These are phyloP conservation scores for Thripadectes ignobilis DNA, from an alignment of 2,797 vertebrate genomes.

Conservation along the genomic window DNA sequence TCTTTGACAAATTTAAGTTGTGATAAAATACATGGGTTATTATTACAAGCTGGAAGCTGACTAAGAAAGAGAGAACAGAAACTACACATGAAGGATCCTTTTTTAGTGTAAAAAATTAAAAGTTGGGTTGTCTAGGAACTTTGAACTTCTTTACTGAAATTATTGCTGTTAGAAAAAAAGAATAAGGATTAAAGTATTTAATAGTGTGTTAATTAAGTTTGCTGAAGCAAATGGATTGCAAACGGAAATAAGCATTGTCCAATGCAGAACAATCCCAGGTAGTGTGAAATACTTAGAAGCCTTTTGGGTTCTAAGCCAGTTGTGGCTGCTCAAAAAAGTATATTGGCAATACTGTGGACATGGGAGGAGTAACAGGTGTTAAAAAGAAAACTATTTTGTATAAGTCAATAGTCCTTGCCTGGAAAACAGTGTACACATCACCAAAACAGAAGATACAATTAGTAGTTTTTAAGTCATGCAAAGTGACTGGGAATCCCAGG, in stretches of 20 bases:
- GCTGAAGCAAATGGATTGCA: rapidly evolving
- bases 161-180: background rate
- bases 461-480: background rate
- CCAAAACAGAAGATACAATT: background rate
- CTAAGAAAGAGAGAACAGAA: background rate
- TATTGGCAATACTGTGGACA: background rate
- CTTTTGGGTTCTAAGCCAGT: background rate
- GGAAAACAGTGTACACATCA: background rate
- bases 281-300: background rate
- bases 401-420: background rate
- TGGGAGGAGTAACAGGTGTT: background rate
- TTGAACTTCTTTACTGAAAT: background rate
- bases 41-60: background rate
- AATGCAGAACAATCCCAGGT: background rate
- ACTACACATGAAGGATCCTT: background rate
- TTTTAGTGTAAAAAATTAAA: background rate
- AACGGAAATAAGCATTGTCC: background rate
- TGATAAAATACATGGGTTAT: background rate
- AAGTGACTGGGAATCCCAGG: background rate
- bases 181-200: background rate
- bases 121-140: background rate
- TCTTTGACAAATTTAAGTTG: background rate
- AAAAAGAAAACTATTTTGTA: background rate
- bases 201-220: background rate
- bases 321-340: background rate